Evolutionary conservation across 1,140 invertebrate species (phyloP).

Genomic region (Heterodera schachtii): DNA sequence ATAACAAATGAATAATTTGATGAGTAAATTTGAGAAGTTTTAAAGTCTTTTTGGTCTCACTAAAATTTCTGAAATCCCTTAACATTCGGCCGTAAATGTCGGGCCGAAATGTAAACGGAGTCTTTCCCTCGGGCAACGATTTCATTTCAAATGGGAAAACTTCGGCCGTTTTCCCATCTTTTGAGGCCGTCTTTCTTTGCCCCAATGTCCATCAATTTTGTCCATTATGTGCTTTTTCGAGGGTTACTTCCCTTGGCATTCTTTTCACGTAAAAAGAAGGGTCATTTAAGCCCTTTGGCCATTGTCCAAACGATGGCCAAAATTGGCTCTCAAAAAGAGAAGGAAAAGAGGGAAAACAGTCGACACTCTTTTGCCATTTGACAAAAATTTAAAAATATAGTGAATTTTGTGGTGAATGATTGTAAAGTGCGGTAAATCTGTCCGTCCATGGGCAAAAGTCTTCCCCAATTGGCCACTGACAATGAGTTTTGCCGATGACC

Average conservation of each 20-base stretch:
- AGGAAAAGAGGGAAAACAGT: background rate
- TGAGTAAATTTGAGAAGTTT: too few species aligned
- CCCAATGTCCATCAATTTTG: background rate
- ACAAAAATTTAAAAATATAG: too few species aligned
- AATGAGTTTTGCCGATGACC: background rate
- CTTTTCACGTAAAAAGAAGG: background rate
- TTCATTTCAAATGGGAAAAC: background rate
- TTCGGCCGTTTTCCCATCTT: background rate
- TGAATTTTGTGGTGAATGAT: too few species aligned
- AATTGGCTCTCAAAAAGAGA: conserved; percentile 12
- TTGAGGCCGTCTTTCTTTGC: background rate
- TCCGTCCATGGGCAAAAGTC: too few species aligned
- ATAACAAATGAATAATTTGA: too few species aligned
- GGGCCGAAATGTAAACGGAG: too few species aligned
- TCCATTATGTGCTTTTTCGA: background rate
- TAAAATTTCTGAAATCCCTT: too few species aligned
- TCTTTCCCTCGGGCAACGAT: background rate
- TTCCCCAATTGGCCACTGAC: too few species aligned
- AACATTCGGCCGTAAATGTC: too few species aligned
- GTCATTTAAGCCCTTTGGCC: background rate
- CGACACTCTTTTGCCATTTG: background rate
- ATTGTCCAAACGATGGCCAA: background rate
- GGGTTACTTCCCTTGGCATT: background rate
- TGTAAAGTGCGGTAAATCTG: too few species aligned
- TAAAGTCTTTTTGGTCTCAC: too few species aligned